These are phyloP conservation scores for Calameuta filiformis DNA, from an alignment of 2,888 invertebrate genomes.

Conservation along the genomic window DNA sequence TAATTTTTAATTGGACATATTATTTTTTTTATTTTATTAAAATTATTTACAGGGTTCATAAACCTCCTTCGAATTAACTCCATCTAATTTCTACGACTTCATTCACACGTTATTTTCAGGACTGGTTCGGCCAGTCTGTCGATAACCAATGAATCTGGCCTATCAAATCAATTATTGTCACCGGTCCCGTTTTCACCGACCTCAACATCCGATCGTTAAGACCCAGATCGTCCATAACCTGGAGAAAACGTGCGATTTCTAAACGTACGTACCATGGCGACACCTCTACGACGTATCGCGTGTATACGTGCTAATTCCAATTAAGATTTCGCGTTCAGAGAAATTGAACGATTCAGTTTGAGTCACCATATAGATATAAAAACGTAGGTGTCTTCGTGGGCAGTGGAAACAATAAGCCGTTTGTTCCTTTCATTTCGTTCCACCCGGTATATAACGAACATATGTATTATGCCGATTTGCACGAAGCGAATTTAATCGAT, in stretches of 20 bases:
- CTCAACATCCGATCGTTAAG: constrained; percentile 16
- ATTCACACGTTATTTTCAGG: constrained; percentile 4
- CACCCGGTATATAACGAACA: too few species aligned
- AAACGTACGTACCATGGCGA: neutral
- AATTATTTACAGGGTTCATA: neutral
- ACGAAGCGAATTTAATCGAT: too few species aligned
- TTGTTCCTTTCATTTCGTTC: too few species aligned
- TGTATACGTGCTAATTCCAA: neutral
- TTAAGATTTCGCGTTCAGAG: too few species aligned
- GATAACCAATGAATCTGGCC: constrained; percentile 7
- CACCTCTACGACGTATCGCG: neutral
- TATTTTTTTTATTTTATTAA: too few species aligned
- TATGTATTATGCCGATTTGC: too few species aligned
- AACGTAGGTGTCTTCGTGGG: too few species aligned
- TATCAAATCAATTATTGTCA: constrained; percentile 24
- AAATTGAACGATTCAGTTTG: too few species aligned
- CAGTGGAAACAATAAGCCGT: too few species aligned
- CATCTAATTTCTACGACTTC: neutral
- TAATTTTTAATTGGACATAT: neutral
- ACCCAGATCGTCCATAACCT: constrained; percentile 3
- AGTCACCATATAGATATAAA: too few species aligned
- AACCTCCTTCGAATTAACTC: neutral
- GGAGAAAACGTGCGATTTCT: constrained; percentile 1
- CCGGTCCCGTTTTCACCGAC: constrained; percentile 1
- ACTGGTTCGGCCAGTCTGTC: constrained; percentile 6